Evolutionary conservation across 2,113 vertebrate species (phyloP).

Genomic region (Silurus asotus): DNA sequence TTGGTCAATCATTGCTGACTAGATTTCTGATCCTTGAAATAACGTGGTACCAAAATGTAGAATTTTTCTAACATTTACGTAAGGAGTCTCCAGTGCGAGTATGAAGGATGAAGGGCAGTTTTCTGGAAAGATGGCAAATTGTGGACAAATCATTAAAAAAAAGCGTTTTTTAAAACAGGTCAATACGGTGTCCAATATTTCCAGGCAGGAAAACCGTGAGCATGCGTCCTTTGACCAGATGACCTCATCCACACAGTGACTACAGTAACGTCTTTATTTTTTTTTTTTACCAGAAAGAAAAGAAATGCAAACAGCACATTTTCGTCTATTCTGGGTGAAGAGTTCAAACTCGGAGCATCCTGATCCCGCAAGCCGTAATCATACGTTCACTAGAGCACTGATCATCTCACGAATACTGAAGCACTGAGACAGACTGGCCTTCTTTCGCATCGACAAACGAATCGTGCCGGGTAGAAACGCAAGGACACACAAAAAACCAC

Average conservation of each 20-base stretch:
- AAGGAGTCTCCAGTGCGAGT: neutral
- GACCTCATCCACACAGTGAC: neutral
- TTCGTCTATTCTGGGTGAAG: conserved; percentile 24
- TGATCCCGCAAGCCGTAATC: conserved; percentile 43
- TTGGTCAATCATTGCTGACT: too few species aligned
- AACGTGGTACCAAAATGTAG: too few species aligned
- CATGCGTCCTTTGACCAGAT: conserved; percentile 22
- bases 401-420: neutral
- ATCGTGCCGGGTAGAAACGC: conserved; percentile 26
- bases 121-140: neutral
- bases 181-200: conserved; percentile 1
- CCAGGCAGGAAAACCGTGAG: neutral
- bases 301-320: neutral
- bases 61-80: neutral
- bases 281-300: neutral
- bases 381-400: conserved; percentile 16
- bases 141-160: neutral
- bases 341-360: neutral
- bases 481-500: neutral
- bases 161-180: neutral
- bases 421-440: conserved; percentile 30
- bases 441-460: neutral
- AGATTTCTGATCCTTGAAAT: too few species aligned
- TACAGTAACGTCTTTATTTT: neutral
- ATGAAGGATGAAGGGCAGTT: neutral